Evolutionary conservation across 2,888 invertebrate species (phyloP).

Genomic region (Pegoplata infirma): DNA sequence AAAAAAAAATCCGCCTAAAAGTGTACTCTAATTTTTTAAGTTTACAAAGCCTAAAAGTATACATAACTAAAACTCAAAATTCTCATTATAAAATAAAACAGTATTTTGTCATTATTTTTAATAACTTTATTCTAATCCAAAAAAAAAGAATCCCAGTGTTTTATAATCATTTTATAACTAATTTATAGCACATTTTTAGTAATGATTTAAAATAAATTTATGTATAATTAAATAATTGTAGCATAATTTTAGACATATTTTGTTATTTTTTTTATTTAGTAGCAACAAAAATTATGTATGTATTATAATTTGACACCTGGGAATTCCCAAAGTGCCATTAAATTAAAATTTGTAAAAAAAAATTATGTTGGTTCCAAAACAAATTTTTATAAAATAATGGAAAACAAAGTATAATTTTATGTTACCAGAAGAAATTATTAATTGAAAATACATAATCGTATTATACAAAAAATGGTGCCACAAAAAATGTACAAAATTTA

Average conservation of each 20-base stretch:
- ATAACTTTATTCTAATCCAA: conserved; percentile 1
- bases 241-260: conserved; percentile 47
- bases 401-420: neutral
- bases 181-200: no score
- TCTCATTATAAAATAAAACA: conserved; percentile 9
- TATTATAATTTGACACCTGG: conserved; percentile 57
- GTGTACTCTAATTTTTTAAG: conserved; percentile 13
- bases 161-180: no score
- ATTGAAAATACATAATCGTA: no score
- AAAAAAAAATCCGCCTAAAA: conserved; percentile 16
- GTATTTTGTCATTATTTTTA: conserved; percentile 40
- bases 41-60: neutral
- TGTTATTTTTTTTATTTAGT: conserved; percentile 33
- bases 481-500: neutral
- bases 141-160: conserved; percentile 40
- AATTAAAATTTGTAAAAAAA: conserved; percentile 7
- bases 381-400: neutral
- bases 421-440: neutral
- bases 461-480: neutral
- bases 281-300: conserved; percentile 21
- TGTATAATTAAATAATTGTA: no score
- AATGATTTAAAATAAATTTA: no score
- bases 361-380: neutral
- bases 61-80: neutral
- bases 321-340: conserved; percentile 72